phyloP scores from a whole-genome alignment of 2,113 vertebrate species.

The Daphoenositta chrysoptera region DNA sequence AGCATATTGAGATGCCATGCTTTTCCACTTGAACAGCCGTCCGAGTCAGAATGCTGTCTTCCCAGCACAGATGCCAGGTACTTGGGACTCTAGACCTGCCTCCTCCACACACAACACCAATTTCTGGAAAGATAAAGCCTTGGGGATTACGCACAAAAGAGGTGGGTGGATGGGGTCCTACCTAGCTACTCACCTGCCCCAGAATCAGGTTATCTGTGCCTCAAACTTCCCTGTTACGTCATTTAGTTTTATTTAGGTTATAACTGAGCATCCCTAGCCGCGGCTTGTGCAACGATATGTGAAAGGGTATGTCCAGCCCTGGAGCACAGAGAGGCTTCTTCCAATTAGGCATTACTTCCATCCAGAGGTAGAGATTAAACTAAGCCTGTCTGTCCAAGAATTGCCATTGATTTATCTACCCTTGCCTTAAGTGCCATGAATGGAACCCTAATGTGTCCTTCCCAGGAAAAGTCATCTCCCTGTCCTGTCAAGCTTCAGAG shows the following conservation, averaged over 20 bases:
- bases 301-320: background rate
- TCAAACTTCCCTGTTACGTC: background rate
- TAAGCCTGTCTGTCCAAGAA: background rate
- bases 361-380: background rate
- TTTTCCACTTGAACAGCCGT: background rate
- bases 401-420: background rate
- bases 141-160: background rate
- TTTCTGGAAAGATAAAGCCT: background rate
- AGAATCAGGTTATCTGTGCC: background rate
- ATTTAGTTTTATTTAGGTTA: background rate
- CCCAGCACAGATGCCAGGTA: background rate
- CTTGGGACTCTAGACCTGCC: background rate
- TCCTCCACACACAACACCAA: accelerated
- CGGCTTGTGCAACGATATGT: accelerated
- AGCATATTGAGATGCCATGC: background rate
- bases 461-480: background rate
- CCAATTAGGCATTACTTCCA: background rate
- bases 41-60: background rate
- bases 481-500: background rate
- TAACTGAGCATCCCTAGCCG: background rate
- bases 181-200: background rate
- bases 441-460: background rate
- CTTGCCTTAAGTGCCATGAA: background rate
- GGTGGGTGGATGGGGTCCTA: too few relatives aligned
- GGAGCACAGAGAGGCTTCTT: background rate